These are phyloP conservation scores for Orycteropus afer DNA, from an alignment of 2,113 vertebrate species.

Conservation along the genomic window DNA sequence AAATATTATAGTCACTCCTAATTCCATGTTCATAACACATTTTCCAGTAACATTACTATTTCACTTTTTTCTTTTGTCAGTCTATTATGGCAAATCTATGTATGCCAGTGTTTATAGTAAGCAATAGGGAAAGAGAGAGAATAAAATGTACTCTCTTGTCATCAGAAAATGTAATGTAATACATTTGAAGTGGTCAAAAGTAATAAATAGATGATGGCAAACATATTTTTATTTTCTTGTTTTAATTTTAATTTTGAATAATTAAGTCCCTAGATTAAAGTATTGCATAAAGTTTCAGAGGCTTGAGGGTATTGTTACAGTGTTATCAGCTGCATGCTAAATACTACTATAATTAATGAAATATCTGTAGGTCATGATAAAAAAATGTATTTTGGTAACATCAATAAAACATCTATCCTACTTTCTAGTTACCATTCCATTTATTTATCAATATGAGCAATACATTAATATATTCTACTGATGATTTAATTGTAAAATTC, in stretches of 20 bases:
- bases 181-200: background rate
- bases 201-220: background rate
- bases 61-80: background rate
- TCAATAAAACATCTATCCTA: background rate
- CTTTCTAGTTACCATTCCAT: background rate
- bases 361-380: background rate
- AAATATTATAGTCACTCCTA: background rate
- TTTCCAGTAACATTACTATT: background rate
- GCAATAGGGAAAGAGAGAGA: background rate
- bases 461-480: background rate
- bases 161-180: background rate
- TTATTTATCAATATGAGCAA: background rate
- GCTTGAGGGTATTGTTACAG: background rate
- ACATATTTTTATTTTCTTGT: background rate
- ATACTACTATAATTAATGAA: background rate
- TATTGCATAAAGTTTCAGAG: background rate
- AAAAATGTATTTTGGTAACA: background rate
- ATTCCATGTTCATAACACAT: background rate
- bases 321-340: background rate
- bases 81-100: background rate
- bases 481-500: background rate
- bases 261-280: background rate
- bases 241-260: background rate
- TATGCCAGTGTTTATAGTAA: background rate
- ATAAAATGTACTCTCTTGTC: background rate